phyloP scores from a whole-genome alignment of 2,888 invertebrate genomes.

The Callinectes sapidus region DNA sequence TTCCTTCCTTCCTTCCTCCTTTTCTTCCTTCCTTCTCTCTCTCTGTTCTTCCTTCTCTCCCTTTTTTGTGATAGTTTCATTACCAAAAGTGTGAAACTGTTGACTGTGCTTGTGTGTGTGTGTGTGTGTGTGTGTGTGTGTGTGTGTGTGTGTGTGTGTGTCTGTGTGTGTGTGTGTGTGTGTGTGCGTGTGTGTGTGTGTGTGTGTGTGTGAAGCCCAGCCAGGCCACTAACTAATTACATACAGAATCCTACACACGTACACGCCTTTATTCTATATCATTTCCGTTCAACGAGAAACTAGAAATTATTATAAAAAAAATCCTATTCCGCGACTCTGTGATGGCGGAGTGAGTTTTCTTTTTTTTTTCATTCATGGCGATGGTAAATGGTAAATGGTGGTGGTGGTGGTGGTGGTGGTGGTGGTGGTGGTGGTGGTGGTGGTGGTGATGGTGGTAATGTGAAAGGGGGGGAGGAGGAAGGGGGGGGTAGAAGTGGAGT shows the following conservation, averaged over 20 bases:
- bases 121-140: too few species aligned
- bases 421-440: not conserved
- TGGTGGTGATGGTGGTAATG: not conserved
- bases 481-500: too few species aligned
- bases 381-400: not conserved
- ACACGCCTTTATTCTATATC: not conserved
- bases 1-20: too few species aligned
- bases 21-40: too few species aligned
- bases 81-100: too few species aligned
- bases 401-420: not conserved
- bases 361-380: not conserved
- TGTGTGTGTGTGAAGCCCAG: not conserved
- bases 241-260: slow-evolving; percentile 6
- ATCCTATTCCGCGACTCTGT: not conserved
- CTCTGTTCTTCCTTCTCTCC: too few species aligned
- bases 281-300: not conserved
- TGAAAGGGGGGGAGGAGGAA: not conserved
- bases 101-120: too few species aligned
- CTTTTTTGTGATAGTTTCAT: too few species aligned
- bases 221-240: not conserved
- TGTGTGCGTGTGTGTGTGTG: too few species aligned
- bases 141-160: too few species aligned
- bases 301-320: not conserved
- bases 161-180: too few species aligned
- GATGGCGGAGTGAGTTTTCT: not conserved